Evolutionary conservation across 2,113 vertebrate genomes (phyloP).

Genomic region (Anser cygnoides): DNA sequence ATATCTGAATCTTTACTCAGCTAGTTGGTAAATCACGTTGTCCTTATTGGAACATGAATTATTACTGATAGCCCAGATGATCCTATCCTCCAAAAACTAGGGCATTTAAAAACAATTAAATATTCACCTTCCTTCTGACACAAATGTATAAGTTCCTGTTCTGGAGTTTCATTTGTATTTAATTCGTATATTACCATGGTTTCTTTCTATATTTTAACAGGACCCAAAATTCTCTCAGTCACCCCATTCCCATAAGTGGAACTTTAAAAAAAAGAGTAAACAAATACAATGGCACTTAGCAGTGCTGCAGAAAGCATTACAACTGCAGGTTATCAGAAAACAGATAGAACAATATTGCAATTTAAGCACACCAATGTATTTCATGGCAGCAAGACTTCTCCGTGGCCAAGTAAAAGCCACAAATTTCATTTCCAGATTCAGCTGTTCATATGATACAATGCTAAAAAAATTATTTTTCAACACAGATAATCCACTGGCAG

Average conservation of each 20-base stretch:
- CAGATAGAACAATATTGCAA: background rate
- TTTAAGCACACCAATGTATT: background rate
- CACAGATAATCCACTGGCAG: background rate
- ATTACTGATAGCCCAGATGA: background rate
- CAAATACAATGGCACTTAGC: background rate
- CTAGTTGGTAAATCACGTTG: background rate
- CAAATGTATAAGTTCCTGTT: background rate
- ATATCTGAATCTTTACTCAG: background rate
- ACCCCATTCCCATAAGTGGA: background rate
- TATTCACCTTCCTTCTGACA: background rate
- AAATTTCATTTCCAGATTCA: slow-evolving; percentile 25
- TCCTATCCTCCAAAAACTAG: background rate
- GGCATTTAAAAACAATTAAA: background rate
- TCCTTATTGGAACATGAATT: background rate
- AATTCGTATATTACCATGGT: background rate
- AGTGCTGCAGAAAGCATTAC: background rate
- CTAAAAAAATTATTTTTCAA: background rate
- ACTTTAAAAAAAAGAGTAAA: background rate
- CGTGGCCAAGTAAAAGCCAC: background rate
- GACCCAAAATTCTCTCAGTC: background rate
- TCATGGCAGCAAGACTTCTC: background rate
- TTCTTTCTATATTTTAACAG: background rate
- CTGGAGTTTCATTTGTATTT: background rate
- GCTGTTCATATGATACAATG: background rate
- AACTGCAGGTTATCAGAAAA: background rate